phyloP scores from a whole-genome alignment of 2,888 invertebrate genomes.

The Dorcus hopei region DNA sequence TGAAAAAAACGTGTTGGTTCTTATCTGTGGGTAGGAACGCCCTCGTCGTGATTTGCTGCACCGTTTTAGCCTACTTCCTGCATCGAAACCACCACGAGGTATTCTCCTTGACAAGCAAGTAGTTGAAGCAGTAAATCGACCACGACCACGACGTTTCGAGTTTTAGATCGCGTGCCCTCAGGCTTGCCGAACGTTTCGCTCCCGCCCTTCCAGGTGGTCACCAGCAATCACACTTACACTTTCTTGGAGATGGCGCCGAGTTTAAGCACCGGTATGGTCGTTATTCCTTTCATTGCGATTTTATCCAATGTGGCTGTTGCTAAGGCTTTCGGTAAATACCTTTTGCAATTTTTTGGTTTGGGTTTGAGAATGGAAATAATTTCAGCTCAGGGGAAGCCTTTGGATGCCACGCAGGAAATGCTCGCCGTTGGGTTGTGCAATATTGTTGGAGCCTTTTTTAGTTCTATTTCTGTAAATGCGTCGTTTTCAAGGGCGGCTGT shows the following conservation, averaged over 20 bases:
- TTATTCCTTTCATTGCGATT: constrained; percentile 72
- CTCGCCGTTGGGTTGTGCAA: constrained; percentile 74
- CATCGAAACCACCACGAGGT: constrained; percentile 51
- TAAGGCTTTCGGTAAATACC: constrained; percentile 74
- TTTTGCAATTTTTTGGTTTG: neutral
- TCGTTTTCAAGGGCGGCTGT: constrained; percentile 76
- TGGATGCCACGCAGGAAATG: constrained; percentile 81
- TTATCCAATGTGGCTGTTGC: constrained; percentile 79
- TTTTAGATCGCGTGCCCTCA: constrained; percentile 58
- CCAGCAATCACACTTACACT: constrained; percentile 52
- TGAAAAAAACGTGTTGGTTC: constrained; percentile 57
- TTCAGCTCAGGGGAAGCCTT: constrained; percentile 61
- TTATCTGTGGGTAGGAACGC: constrained; percentile 68
- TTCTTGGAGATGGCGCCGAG: constrained; percentile 58
- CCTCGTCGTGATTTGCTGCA: constrained; percentile 62
- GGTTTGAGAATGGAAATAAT: neutral
- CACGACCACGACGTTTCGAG: neutral
- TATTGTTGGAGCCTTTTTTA: constrained; percentile 69
- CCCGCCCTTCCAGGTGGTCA: constrained; percentile 54
- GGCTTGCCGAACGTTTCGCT: constrained; percentile 58
- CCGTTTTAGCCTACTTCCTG: constrained; percentile 57
- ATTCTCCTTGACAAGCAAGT: constrained; percentile 59
- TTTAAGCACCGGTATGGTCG: constrained; percentile 64
- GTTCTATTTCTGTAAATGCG: constrained; percentile 75
- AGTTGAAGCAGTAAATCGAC: constrained; percentile 16